Evolutionary conservation across 2,113 vertebrate species (phyloP).

Genomic region (Recurvirostra avosetta): DNA sequence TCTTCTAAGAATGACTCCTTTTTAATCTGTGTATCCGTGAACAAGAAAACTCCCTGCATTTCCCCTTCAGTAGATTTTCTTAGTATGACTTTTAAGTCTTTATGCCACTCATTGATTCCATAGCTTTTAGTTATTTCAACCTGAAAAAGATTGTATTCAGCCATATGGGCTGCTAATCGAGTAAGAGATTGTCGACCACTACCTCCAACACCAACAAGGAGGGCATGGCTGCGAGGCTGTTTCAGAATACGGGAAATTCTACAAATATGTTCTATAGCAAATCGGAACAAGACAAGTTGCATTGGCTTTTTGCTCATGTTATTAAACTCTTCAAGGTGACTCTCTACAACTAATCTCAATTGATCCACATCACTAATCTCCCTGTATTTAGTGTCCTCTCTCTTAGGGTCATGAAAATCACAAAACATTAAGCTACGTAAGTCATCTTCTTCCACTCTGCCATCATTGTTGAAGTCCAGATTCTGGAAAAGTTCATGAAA

Average conservation of each 20-base stretch:
- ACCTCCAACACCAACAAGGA: slow-evolving; percentile 90
- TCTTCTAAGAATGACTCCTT: slow-evolving; percentile 90
- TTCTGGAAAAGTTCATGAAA: slow-evolving; percentile 83
- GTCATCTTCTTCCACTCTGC: slow-evolving; percentile 85
- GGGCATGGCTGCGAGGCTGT: slow-evolving; percentile 87
- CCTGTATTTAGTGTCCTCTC: slow-evolving; percentile 83
- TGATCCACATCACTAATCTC: slow-evolving; percentile 76
- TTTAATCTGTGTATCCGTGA: slow-evolving; percentile 91
- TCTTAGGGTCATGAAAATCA: slow-evolving; percentile 87
- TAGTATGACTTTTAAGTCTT: slow-evolving; percentile 86
- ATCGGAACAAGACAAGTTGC: slow-evolving; percentile 89
- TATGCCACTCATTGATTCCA: slow-evolving; percentile 80
- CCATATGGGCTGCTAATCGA: slow-evolving; percentile 86
- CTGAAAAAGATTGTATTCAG: slow-evolving; percentile 84
- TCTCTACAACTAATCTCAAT: slow-evolving; percentile 79
- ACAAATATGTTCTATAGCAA: slow-evolving; percentile 90
- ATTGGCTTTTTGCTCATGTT: slow-evolving; percentile 87
- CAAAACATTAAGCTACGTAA: slow-evolving; percentile 91
- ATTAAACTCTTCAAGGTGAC: slow-evolving; percentile 87
- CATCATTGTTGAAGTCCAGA: slow-evolving; percentile 81
- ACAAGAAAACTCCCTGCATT: slow-evolving; percentile 86
- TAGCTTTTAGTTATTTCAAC: slow-evolving; percentile 91
- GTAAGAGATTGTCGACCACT: slow-evolving; percentile 90
- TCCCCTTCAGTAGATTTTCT: slow-evolving; percentile 82
- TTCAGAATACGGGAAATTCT: slow-evolving; percentile 88